phyloP scores from a whole-genome alignment of 2,113 vertebrate genomes.

The Oophaga pumilio region DNA sequence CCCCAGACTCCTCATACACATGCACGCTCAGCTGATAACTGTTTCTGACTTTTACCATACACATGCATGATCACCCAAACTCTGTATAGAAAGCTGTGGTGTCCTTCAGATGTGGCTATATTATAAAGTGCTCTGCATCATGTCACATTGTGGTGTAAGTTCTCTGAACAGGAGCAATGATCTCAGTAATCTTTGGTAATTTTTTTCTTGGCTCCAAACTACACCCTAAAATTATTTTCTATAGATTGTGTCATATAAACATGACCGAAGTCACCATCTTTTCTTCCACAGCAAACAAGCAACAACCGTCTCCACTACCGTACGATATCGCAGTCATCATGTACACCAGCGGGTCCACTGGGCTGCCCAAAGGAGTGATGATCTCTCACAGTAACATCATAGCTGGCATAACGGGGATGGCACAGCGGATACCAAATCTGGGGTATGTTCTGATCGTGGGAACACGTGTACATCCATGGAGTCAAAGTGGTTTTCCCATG shows the following conservation, averaged over 20 bases:
- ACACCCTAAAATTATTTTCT: background rate
- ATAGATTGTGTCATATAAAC: background rate
- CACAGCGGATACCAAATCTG: conserved; percentile 84
- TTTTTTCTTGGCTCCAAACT: background rate
- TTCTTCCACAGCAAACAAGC: conserved; percentile 66
- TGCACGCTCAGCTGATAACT: no score
- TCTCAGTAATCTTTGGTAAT: background rate
- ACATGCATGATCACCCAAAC: no score
- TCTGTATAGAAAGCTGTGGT: no score
- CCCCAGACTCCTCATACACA: no score
- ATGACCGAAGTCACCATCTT: background rate
- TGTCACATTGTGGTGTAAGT: no score
- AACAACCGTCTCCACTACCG: conserved; percentile 71
- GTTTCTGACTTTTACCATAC: no score
- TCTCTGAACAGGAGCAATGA: background rate
- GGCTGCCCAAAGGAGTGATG: conserved; percentile 93
- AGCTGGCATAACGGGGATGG: conserved; percentile 90
- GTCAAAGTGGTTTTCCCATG: background rate
- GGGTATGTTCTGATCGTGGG: conserved; percentile 71
- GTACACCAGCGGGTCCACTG: conserved; percentile 97
- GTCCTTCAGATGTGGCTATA: no score
- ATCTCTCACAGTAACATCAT: conserved; percentile 94
- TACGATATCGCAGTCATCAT: conserved; percentile 92
- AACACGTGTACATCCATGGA: background rate
- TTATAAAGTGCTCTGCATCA: no score